Base-by-base conservation (phyloP, 2,888 invertebrate species). In the Chymomyza caudatula region DNA sequence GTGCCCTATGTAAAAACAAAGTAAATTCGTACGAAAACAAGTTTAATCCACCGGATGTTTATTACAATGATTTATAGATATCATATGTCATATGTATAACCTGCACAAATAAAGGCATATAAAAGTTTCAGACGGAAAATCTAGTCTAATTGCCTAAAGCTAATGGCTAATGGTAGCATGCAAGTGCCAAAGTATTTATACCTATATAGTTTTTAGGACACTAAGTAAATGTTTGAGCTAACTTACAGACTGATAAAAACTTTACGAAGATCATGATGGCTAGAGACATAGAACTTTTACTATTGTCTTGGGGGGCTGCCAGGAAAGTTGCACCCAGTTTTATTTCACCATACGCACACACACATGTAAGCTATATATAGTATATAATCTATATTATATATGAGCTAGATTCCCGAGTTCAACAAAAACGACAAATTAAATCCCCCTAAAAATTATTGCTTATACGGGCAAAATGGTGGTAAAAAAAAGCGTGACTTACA, bases 401-500 rank as follows among this genome's bases (percentile, higher is more conserved):
- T 56, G 29, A 37, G 29, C 29, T 37, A 11, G 29, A 37, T 37
- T 37, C 11, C 20, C 67, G 53, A 20, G 54, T 61, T 58, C 25
- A n/a, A 69, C 82, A 67, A 78, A 82, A 51, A 23, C 52, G 57
- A 47, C 62, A 55, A 23, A 74, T 53, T 37, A 37, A 37, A 84
- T 69, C 63, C 68, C 23, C 11, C n/a, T 22, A 15, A 42, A 63
- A 67, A 66, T 73, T 67, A 60, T 69, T 65, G 66, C 63, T 29
- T 53, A 42, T n/a, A 25, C 11, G 4, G 54, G 4, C 6, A 29
- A 23, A 13, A 54, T n/a, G n/a, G n/a, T n/a, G n/a, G n/a, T n/a
- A 15, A 54, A 19, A 22, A 29, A 37, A 11, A 77, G 73, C 77
- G 84, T 80, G 77, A 77, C 80, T 81, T 80, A 77, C 84, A 81